Percentiles rank a stretch among this genome's conserved stretches.
Conservation (phyloP, 2,888 invertebrate species). For the Tigriopus californicus region DNA sequence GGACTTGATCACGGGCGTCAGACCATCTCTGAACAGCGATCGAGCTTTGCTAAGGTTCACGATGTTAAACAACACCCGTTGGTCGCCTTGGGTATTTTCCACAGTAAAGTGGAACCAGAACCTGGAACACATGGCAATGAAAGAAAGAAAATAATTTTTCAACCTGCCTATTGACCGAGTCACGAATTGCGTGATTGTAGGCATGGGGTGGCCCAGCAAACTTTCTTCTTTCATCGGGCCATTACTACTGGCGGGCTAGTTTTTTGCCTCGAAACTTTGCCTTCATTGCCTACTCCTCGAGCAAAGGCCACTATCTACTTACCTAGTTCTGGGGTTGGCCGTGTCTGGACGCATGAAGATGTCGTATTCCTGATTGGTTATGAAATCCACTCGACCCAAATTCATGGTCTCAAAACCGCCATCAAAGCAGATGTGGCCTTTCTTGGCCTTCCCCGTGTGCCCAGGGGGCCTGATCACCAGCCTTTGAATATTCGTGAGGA, state of each 20-base stretch:
- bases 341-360: constrained; percentile 89
- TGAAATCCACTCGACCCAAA: constrained; percentile 75
- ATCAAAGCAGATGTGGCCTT: constrained; percentile 88
- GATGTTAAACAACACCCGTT: constrained; percentile 75
- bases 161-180: too few species aligned
- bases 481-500: constrained; percentile 74
- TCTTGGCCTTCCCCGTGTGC: constrained; percentile 83
- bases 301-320: neutral
- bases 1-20: constrained; percentile 86
- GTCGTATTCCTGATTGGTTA: constrained; percentile 88
- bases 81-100: constrained; percentile 79
- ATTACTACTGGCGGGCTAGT: too few species aligned
- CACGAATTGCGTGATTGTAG: too few species aligned
- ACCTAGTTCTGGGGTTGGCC: constrained; percentile 54
- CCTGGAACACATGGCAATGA: constrained; percentile 27
- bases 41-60: constrained; percentile 86
- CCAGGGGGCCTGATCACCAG: constrained; percentile 72
- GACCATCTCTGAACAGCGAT: constrained; percentile 66
- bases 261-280: too few species aligned
- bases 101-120: constrained; percentile 98
- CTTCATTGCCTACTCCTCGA: too few species aligned
- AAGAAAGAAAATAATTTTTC: too few species aligned
- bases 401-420: constrained; percentile 96
- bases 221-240: too few species aligned
- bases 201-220: too few species aligned